Evolutionary conservation across 2,797 vertebrate genomes (phyloP).

Genomic region (Podarcis lilfordi): DNA sequence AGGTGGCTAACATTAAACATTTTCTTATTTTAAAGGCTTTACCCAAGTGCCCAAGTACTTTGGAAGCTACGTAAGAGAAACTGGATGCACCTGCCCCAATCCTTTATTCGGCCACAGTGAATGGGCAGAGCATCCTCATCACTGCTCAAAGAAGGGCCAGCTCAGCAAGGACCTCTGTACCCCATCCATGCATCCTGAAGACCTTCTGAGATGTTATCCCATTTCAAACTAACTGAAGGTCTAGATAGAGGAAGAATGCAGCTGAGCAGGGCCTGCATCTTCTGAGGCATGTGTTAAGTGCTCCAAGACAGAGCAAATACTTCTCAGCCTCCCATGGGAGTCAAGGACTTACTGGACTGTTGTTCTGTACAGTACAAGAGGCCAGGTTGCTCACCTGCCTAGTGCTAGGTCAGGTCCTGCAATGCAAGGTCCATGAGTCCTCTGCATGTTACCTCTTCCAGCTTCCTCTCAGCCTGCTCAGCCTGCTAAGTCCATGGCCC

Average conservation of each 20-base stretch:
- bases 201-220: not conserved
- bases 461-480: no score
- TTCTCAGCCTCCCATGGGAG: not conserved
- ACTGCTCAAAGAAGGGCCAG: not conserved
- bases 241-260: not conserved
- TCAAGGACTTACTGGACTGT: not conserved
- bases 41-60: not conserved
- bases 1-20: not conserved
- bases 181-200: not conserved
- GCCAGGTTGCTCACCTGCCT: not conserved
- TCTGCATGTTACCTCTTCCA: not conserved
- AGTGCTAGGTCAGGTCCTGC: not conserved
- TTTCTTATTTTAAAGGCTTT: constrained; percentile 39
- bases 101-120: not conserved
- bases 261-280: not conserved
- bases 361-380: not conserved
- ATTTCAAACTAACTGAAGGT: not conserved
- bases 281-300: not conserved
- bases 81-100: not conserved
- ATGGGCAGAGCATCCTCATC: not conserved
- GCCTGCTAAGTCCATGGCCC: not conserved
- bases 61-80: not conserved
- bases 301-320: not conserved
- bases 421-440: not conserved
- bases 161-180: not conserved